Percentiles rank a stretch among this genome's conserved stretches.
Evolutionary conservation across 1,140 invertebrate species (phyloP).

Genomic region (Trialeurodes vaporariorum): DNA sequence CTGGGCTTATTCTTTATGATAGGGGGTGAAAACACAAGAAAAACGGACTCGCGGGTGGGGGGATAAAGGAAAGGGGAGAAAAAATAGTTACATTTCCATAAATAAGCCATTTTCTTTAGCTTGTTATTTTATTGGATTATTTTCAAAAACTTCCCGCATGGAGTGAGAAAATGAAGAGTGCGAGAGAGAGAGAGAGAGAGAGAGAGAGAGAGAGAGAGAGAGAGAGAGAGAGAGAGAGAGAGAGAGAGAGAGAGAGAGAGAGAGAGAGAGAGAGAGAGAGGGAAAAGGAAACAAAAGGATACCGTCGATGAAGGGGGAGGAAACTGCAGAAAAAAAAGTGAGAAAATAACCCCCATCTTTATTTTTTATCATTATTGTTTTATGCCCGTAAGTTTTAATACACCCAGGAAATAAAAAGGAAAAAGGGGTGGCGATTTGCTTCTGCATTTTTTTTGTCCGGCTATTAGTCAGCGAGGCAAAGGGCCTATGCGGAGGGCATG

Average conservation of each 20-base stretch:
- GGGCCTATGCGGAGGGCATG: too few species aligned
- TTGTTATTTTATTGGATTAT: background rate
- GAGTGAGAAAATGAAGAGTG: too few species aligned
- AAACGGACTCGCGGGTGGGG: too few species aligned
- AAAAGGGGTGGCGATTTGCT: background rate
- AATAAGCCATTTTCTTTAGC: background rate
- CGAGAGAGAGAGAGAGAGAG: background rate
- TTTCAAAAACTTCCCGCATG: background rate
- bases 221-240: background rate
- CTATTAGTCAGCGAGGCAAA: too few species aligned
- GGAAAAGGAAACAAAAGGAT: background rate
- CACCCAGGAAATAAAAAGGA: background rate
- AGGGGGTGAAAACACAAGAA: background rate
- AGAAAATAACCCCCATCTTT: background rate
- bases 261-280: background rate
- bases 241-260: background rate
- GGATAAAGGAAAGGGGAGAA: background rate
- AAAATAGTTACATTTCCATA: conserved; percentile 1
- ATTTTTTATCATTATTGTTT: background rate
- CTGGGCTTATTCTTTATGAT: background rate
- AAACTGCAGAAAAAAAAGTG: background rate
- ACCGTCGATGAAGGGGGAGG: background rate
- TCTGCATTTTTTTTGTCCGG: too few species aligned
- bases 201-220: background rate
- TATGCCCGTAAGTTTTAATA: background rate